Conservation (phyloP, 2,113 vertebrate species). For the Nematolebias whitei region DNA sequence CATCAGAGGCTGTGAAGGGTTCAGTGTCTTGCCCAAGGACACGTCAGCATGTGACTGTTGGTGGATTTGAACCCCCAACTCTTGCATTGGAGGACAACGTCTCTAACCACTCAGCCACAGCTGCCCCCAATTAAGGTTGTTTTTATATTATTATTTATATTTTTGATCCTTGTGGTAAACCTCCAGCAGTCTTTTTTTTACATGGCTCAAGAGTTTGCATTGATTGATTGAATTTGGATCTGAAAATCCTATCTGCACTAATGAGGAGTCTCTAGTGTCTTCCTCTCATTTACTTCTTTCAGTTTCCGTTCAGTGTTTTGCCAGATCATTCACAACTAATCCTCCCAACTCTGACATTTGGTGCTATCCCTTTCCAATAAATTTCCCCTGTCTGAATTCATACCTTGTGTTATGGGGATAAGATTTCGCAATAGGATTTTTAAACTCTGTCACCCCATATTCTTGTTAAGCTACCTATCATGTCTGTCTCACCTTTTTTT, state of each 20-base stretch:
- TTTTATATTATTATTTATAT: constrained; percentile 11
- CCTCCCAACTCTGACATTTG: constrained; percentile 16
- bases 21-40: no score
- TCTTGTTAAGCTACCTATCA: constrained; percentile 48
- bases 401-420: constrained; percentile 53
- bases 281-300: constrained; percentile 2
- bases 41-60: no score
- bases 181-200: neutral
- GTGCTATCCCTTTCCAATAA: constrained; percentile 32
- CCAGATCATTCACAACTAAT: constrained; percentile 25
- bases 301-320: constrained; percentile 12
- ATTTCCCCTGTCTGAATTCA: constrained; percentile 34
- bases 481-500: constrained; percentile 35
- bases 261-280: constrained; percentile 5
- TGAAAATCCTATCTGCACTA: constrained; percentile 7
- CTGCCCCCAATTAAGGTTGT: no score
- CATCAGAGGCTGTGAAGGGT: no score
- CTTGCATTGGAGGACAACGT: no score
- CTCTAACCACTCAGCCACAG: no score
- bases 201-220: constrained; percentile 1
- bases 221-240: constrained; percentile 14
- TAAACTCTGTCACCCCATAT: constrained; percentile 37
- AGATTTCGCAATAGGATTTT: constrained; percentile 51
- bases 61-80: no score
- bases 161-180: neutral